These are phyloP conservation scores for Apis cerana DNA, from an alignment of 1,140 invertebrate species.

Conservation along the genomic window DNA sequence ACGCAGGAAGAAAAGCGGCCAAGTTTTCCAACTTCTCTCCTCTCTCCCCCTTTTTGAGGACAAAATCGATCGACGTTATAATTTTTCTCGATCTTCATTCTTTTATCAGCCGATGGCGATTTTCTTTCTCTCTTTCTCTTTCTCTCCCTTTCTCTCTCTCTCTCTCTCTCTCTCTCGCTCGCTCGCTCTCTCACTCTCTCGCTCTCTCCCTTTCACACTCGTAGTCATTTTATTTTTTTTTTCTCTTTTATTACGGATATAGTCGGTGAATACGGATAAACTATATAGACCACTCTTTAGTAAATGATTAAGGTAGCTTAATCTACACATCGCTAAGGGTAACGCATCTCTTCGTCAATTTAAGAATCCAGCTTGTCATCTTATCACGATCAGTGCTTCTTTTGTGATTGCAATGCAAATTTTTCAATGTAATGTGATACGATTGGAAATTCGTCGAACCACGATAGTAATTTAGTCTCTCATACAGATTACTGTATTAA, in stretches of 20 bases:
- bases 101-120: slow-evolving; percentile 9
- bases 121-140: neutral
- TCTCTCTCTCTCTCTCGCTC: neutral
- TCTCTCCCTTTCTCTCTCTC: neutral
- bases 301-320: slow-evolving; percentile 59
- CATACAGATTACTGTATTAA: too few relatives aligned
- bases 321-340: slow-evolving; percentile 47
- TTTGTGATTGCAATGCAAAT: neutral
- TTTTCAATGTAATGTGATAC: neutral
- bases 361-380: neutral
- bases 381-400: neutral
- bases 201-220: neutral
- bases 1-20: slow-evolving; percentile 55
- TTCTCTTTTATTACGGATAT: slow-evolving; percentile 28
- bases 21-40: neutral
- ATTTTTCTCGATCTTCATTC: neutral
- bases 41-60: neutral
- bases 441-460: neutral
- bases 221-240: neutral
- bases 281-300: slow-evolving; percentile 47
- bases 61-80: slow-evolving; percentile 35
- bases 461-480: neutral
- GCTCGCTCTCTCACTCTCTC: neutral
- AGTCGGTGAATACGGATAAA: slow-evolving; percentile 49
- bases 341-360: slow-evolving; percentile 20